phyloP scores from a whole-genome alignment of 1,140 invertebrate species.

The Scaptomyza montana region DNA sequence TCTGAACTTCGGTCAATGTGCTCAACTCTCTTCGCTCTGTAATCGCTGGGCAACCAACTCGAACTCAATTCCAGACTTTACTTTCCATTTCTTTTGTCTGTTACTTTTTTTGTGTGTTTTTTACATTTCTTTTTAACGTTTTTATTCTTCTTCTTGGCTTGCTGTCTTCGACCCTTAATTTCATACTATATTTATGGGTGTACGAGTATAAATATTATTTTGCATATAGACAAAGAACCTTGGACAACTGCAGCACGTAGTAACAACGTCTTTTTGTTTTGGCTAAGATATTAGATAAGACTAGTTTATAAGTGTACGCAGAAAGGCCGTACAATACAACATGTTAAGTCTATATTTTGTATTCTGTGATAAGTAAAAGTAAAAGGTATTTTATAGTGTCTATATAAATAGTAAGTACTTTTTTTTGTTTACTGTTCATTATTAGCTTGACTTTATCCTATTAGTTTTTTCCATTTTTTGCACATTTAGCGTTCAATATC shows the following conservation, averaged over 20 bases:
- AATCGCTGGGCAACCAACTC: constrained; percentile 21
- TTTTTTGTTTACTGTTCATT: too few species aligned
- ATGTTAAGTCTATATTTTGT: background rate
- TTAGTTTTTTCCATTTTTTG: background rate
- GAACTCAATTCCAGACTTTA: constrained; percentile 43
- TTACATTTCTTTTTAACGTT: constrained; percentile 21
- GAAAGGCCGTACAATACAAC: too few species aligned
- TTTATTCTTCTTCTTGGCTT: constrained; percentile 51
- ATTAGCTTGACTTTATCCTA: too few species aligned
- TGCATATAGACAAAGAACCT: constrained; percentile 66
- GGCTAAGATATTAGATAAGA: constrained; percentile 10
- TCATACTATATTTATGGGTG: constrained; percentile 13
- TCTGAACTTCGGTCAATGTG: constrained; percentile 63
- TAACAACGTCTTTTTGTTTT: background rate
- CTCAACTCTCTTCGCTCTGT: constrained; percentile 32
- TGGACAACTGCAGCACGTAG: constrained; percentile 5
- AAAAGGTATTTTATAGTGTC: too few species aligned
- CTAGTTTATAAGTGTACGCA: background rate
- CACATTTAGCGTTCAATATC: constrained; percentile 8
- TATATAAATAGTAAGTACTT: too few species aligned
- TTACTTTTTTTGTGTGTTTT: constrained; percentile 38
- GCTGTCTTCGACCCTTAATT: constrained; percentile 60
- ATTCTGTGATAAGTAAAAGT: background rate
- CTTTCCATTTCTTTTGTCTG: constrained; percentile 79
- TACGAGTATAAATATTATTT: constrained; percentile 2